These are phyloP conservation scores for Autographa pulchrina DNA, from an alignment of 2,888 invertebrate species.

Conservation along the genomic window DNA sequence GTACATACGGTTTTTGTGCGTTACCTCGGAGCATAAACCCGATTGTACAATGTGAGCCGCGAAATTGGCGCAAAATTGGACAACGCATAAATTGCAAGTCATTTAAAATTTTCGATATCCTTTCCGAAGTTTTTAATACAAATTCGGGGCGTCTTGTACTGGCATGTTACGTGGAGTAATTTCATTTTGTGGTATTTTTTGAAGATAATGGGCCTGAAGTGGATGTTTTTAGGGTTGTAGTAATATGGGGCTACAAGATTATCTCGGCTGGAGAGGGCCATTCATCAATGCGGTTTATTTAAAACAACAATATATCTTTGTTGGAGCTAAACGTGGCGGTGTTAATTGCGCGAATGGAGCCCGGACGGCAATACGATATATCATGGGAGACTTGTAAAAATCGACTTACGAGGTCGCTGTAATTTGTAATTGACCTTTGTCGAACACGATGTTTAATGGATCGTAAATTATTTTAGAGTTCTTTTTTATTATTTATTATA, in stretches of 20 bases:
- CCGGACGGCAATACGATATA: constrained; percentile 56
- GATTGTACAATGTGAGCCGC: constrained; percentile 69
- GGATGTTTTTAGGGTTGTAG: constrained; percentile 50
- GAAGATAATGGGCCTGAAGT: constrained; percentile 56
- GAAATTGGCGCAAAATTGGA: constrained; percentile 85
- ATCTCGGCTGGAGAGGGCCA: constrained; percentile 57
- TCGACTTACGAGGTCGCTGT: constrained; percentile 47
- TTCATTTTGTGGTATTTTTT: constrained; percentile 46
- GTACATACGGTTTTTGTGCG: constrained; percentile 71
- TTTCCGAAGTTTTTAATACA: constrained; percentile 44
- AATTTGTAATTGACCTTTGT: constrained; percentile 64
- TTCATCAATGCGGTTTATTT: constrained; percentile 74
- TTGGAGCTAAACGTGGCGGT: constrained; percentile 52
- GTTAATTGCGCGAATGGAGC: constrained; percentile 64
- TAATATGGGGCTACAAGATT: constrained; percentile 54
- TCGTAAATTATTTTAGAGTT: constrained; percentile 18
- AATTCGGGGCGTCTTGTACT: constrained; percentile 34
- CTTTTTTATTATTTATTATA: background rate
- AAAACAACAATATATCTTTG: constrained; percentile 74
- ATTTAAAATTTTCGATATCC: constrained; percentile 67
- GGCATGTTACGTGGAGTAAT: constrained; percentile 51
- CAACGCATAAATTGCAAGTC: constrained; percentile 78
- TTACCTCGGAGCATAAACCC: constrained; percentile 61
- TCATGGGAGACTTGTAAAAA: constrained; percentile 64
- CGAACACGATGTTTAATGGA: constrained; percentile 33